Evolutionary conservation across 2,888 invertebrate species (phyloP).

Genomic region (Oxyscelio sp.): DNA sequence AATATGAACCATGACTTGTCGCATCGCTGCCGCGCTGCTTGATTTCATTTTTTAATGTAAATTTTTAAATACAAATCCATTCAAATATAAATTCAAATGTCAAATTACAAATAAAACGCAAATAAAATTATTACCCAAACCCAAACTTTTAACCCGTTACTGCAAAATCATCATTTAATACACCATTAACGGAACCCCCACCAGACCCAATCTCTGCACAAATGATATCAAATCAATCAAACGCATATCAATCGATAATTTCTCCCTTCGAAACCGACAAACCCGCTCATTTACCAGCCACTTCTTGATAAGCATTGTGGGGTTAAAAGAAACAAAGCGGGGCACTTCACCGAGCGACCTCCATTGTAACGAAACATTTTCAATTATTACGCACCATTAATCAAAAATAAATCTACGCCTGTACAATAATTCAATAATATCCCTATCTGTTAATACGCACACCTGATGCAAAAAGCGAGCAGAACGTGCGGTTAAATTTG

Average conservation of each 20-base stretch:
- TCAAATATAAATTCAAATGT: no score
- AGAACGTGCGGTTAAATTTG: conserved; percentile 31
- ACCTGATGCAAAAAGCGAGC: conserved; percentile 27
- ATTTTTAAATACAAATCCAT: no score
- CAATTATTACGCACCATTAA: conserved; percentile 57
- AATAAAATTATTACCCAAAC: no score
- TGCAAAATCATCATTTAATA: no score
- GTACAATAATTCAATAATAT: conserved; percentile 44
- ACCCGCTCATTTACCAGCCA: conserved; percentile 34
- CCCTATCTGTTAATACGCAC: conserved; percentile 46
- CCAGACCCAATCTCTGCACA: no score
- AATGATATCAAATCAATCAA: conserved; percentile 34
- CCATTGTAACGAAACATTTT: conserved; percentile 46
- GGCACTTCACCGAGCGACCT: conserved; percentile 11
- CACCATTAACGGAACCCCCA: no score
- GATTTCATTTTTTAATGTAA: no score
- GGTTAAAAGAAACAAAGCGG: conserved; percentile 47
- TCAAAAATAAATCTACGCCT: conserved; percentile 54
- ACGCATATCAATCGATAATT: conserved; percentile 21
- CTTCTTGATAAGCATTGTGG: conserved; percentile 26
- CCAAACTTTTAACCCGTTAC: no score
- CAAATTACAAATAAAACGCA: no score
- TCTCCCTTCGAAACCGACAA: conserved; percentile 15
- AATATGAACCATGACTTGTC: no score
- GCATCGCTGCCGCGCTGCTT: no score